Percentiles rank a stretch among this genome's conserved stretches.
Conservation (phyloP, 2,113 vertebrate genomes). For the Gracilinanus agilis region DNA sequence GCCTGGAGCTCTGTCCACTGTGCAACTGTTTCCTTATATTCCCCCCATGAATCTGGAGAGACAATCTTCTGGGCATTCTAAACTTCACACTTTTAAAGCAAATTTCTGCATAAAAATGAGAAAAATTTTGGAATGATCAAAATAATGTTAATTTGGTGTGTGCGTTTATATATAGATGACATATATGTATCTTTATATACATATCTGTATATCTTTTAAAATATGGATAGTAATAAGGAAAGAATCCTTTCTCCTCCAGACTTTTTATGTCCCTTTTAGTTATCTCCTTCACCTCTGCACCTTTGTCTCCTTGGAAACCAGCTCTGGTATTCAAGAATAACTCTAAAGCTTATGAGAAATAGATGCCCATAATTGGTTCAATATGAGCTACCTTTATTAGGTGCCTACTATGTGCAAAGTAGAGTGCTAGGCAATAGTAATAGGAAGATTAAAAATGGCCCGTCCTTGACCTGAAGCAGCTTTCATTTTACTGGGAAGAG, state of each 20-base stretch:
- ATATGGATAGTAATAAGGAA: neutral
- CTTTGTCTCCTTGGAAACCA: constrained; percentile 9
- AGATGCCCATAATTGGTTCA: neutral
- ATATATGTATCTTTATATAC: neutral
- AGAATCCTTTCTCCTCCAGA: neutral
- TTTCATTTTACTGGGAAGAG: neutral
- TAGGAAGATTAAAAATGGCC: neutral
- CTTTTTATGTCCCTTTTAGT: neutral
- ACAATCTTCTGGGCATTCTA: neutral
- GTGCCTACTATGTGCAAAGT: neutral
- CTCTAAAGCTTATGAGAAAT: constrained; percentile 13
- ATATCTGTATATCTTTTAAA: neutral
- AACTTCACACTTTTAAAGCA: neutral
- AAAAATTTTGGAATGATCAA: neutral
- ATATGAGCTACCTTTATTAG: neutral
- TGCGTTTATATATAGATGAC: too few relatives aligned
- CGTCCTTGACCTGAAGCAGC: neutral
- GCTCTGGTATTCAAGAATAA: constrained; percentile 1
- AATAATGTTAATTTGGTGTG: constrained; percentile 5
- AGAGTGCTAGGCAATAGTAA: neutral
- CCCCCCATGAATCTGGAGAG: neutral
- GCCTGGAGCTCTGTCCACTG: too few relatives aligned
- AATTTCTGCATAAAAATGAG: constrained; percentile 14
- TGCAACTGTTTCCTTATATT: too few relatives aligned
- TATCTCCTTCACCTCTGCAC: neutral